A percentile compares a stretch with the other conserved stretches of the same genome.
These are phyloP conservation scores for Eira barbara DNA, from an alignment of 2,113 vertebrate species.

Conservation along the genomic window DNA sequence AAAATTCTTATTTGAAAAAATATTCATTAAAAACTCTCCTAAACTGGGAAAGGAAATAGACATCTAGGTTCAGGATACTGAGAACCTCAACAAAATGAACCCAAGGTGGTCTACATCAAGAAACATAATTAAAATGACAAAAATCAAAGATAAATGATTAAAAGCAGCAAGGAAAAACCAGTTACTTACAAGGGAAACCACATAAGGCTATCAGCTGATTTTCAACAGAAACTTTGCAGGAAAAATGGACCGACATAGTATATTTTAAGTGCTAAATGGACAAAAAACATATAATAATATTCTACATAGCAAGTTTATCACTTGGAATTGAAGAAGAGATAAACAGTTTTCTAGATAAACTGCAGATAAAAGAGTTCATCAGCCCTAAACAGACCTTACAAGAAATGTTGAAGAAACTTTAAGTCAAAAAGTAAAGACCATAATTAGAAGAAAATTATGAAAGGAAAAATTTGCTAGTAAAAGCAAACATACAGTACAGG, in stretches of 20 bases:
- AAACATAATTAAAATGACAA: background rate
- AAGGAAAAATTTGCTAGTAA: background rate
- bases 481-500: background rate
- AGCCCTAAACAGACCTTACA: background rate
- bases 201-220: background rate
- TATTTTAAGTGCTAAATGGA: background rate
- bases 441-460: background rate
- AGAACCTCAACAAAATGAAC: background rate
- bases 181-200: background rate
- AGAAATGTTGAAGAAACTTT: background rate
- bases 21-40: background rate
- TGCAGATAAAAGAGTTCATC: background rate
- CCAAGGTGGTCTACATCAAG: background rate
- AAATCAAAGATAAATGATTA: background rate
- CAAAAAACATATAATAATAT: background rate
- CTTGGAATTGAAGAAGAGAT: background rate
- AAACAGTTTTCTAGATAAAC: background rate
- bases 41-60: background rate
- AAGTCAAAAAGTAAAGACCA: background rate
- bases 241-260: background rate
- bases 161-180: background rate
- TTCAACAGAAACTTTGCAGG: background rate
- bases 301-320: background rate
- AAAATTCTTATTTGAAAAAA: background rate
- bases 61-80: background rate